Conservation (phyloP, 1,140 invertebrate genomes). For the Cydia splendana region DNA sequence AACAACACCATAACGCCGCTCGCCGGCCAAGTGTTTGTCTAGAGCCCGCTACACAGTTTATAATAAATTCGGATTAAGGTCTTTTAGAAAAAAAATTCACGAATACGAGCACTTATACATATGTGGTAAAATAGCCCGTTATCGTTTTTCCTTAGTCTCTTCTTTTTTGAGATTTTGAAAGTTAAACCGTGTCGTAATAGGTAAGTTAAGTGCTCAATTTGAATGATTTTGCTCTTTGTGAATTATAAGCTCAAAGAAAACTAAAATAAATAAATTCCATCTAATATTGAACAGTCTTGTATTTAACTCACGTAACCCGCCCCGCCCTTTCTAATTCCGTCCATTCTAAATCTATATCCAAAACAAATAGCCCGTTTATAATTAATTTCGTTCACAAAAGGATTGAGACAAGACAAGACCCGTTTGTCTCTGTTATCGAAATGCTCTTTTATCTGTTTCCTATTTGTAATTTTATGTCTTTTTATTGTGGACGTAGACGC, state of each 20-base stretch:
- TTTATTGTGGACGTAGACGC: slow-evolving; percentile 23
- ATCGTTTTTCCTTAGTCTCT: too few relatives aligned
- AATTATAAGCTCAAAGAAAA: background rate
- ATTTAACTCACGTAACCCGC: slow-evolving; percentile 13
- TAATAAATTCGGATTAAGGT: too few relatives aligned
- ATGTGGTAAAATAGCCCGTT: too few relatives aligned
- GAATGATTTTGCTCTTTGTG: too few relatives aligned
- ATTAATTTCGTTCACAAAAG: slow-evolving; percentile 28
- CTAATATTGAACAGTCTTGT: slow-evolving; percentile 28
- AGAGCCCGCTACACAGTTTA: too few relatives aligned
- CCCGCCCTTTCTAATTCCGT: slow-evolving; percentile 11
- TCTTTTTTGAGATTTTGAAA: too few relatives aligned
- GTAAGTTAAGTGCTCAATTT: background rate
- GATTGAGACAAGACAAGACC: slow-evolving; percentile 36
- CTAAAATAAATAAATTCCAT: background rate
- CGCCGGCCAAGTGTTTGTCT: too few relatives aligned
- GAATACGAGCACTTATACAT: too few relatives aligned
- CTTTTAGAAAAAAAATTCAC: too few relatives aligned
- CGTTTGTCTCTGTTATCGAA: slow-evolving; percentile 41
- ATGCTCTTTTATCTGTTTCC: slow-evolving; percentile 31
- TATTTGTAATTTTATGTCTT: slow-evolving; percentile 26
- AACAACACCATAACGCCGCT: too few relatives aligned
- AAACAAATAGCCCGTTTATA: slow-evolving; percentile 28
- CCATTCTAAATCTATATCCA: slow-evolving; percentile 26
- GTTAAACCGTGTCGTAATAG: too few relatives aligned